Base-by-base conservation (phyloP, 92 coral and sea anemone genomes). In the Epizoanthus scotinus region DNA sequence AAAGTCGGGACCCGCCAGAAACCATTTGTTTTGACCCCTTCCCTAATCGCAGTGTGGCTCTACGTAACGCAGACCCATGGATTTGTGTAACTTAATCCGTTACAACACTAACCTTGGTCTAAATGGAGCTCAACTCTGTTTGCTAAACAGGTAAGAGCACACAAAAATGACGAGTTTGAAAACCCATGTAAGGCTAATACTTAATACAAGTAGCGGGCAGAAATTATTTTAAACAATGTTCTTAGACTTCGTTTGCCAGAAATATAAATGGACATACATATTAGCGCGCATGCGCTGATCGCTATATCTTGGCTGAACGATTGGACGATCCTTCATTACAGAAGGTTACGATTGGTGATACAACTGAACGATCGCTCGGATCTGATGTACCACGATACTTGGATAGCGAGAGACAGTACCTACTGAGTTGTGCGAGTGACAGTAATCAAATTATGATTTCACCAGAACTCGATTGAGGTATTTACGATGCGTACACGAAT, bases 201-300 rank as follows among this genome's bases (percentile, higher is more conserved):
- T 75, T 58, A 75, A 75, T 38, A 28, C 81, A 71, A 71, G 78
- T 71, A 50, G 25, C 27, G 25, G 28, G n/a, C n/a, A n/a, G 40
- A 14, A 53, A 17, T 21, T n/a, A n/a, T 56, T 73, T 57, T 29
- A 34, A 57, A 49, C 47, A 25, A 17, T 14, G 24, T 17, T 6
- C 18, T 20, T 19, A 31, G 52, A 18, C 34, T 55, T 55, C 5
- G 59, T 17, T 36, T 22, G 79, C 79, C 79, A 34, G 60, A 56
- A 34, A 31, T 55, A 34, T 27, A 12, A 73, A 56, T 36, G 66
- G 52, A 54, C 56, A 55, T 7, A 36, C 29, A 10, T 26, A 56
- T 3, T 55, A 22, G 44, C 66, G 79, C 67, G 8, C 26, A 73
- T 29, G 79, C 79, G 13, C 19, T 25, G 77, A 21, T 71, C 44